Conservation (phyloP, 2,888 invertebrate species). For the Clivina fossor region DNA sequence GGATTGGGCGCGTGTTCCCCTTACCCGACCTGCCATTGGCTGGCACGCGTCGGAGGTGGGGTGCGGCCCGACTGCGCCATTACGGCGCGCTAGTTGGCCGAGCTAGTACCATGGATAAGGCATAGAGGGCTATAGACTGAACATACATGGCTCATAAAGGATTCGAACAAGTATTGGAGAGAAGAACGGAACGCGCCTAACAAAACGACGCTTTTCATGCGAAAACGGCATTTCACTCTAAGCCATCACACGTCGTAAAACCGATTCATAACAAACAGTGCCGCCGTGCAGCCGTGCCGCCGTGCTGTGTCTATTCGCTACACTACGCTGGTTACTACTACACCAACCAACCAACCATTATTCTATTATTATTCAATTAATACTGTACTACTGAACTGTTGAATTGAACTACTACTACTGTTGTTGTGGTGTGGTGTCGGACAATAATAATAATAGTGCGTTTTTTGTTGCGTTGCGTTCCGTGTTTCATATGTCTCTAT, state of each 20-base stretch:
- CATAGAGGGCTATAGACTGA: conserved; percentile 82
- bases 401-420: not conserved
- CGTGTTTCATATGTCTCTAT: no score
- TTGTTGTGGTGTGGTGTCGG: not conserved
- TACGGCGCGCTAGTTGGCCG: conserved; percentile 52
- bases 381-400: not conserved
- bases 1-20: conserved; percentile 53
- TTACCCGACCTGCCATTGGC: conserved; percentile 58
- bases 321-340: conserved; percentile 19
- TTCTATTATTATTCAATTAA: not conserved
- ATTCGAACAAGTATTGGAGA: conserved; percentile 73
- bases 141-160: conserved; percentile 85
- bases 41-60: conserved; percentile 51
- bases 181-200: conserved; percentile 58
- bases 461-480: conserved; percentile 13
- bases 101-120: conserved; percentile 67
- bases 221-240: conserved; percentile 45
- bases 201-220: conserved; percentile 50
- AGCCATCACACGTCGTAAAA: conserved; percentile 44
- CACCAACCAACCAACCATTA: no score
- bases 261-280: conserved; percentile 40
- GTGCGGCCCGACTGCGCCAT: conserved; percentile 48
- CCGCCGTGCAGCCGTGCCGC: conserved; percentile 12
- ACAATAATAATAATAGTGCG: not conserved
- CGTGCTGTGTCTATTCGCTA: conserved; percentile 14